Evolutionary conservation across 2,797 vertebrate genomes (phyloP).

Genomic region (Petrocephalus schoutedeni): DNA sequence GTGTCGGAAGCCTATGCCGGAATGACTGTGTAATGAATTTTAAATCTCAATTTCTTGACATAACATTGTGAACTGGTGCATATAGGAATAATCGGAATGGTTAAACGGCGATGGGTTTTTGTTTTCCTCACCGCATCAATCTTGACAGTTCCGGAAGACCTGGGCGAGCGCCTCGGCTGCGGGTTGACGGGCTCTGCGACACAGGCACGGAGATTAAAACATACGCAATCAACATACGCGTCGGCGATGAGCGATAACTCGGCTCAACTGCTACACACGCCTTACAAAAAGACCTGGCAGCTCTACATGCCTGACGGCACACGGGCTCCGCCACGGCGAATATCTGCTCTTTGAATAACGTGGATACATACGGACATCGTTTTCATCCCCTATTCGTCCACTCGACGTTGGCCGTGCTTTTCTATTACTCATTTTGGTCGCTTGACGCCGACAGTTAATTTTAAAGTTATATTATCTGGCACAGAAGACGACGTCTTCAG

Average conservation of each 20-base stretch:
- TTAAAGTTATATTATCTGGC: background rate
- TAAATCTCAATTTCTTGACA: no score
- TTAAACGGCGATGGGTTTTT: background rate
- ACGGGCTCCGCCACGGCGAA: background rate
- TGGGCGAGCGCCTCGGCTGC: background rate
- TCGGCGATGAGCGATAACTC: background rate
- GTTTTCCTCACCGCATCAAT: background rate
- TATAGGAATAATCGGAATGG: background rate
- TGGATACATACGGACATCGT: conserved; percentile 25
- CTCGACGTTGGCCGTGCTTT: conserved; percentile 19
- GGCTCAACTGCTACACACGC: background rate
- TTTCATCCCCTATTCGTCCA: conserved; percentile 18
- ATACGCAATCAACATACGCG: background rate
- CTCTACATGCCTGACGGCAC: background rate
- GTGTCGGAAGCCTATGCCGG: no score
- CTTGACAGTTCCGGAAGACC: background rate
- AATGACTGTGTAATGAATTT: no score
- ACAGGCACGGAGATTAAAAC: background rate
- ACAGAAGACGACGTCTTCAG: background rate
- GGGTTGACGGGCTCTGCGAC: background rate
- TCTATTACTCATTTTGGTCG: conserved; percentile 35
- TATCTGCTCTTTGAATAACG: background rate
- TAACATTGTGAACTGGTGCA: background rate
- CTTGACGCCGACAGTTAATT: background rate
- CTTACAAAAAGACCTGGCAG: background rate